These are phyloP conservation scores for Mycteria americana DNA, from an alignment of 2,797 vertebrate genomes.

Conservation along the genomic window DNA sequence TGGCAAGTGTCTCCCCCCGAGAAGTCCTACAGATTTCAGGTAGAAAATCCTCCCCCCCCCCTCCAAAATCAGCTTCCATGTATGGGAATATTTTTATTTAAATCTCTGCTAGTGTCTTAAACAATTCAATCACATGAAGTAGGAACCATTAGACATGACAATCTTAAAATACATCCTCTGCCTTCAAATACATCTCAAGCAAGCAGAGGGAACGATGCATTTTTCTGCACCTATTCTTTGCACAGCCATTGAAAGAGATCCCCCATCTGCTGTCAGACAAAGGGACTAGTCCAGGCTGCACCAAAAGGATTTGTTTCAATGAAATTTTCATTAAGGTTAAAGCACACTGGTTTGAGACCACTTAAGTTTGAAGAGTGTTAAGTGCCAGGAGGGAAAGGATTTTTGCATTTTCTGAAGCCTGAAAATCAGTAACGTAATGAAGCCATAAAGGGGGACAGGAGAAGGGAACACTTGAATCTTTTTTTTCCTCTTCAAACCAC, in stretches of 20 bases:
- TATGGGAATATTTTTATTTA: not conserved
- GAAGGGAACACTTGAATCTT: not conserved
- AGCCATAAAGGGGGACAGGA: not conserved
- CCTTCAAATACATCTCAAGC: not conserved
- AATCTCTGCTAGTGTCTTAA: not conserved
- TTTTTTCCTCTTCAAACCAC: not conserved
- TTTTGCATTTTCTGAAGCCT: not conserved
- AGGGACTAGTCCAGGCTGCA: not conserved
- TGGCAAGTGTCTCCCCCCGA: not conserved
- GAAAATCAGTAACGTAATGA: not conserved
- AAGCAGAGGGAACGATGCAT: not conserved
- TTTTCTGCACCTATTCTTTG: constrained; percentile 31
- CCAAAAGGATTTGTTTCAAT: not conserved
- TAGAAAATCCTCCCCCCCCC: not conserved
- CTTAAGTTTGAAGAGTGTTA: not conserved
- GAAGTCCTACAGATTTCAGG: not conserved
- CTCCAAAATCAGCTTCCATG: not conserved
- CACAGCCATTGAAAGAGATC: not conserved
- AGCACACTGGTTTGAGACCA: not conserved
- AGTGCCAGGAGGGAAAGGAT: not conserved
- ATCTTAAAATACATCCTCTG: not conserved
- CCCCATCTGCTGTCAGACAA: constrained; percentile 3
- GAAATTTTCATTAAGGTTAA: not conserved
- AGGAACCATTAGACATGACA: not conserved
- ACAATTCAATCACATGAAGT: not conserved